Evolutionary conservation across 2,888 invertebrate genomes (phyloP).

Genomic region (Nebria brevicollis): DNA sequence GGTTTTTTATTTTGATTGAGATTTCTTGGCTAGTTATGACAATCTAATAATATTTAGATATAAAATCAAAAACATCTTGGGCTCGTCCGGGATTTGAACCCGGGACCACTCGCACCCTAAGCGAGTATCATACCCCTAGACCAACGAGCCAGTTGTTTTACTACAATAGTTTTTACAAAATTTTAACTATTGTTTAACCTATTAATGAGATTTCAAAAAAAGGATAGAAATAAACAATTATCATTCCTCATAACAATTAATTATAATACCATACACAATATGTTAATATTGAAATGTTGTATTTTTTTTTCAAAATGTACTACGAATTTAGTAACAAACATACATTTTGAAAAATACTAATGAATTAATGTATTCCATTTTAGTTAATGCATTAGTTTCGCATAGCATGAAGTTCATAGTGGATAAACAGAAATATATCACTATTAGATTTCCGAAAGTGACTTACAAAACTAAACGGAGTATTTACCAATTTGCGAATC

Average conservation of each 20-base stretch:
- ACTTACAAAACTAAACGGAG: neutral
- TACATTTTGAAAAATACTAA: no score
- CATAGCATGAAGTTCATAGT: conserved; percentile 1
- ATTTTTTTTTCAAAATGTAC: no score
- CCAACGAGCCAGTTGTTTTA: conserved; percentile 67
- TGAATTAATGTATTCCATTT: neutral
- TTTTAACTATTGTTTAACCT: neutral
- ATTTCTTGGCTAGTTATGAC: no score
- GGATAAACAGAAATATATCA: neutral
- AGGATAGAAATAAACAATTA: no score
- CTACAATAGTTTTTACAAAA: neutral
- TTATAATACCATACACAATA: no score
- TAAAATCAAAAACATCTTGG: conserved; percentile 51
- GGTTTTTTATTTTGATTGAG: no score
- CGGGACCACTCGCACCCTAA: conserved; percentile 72
- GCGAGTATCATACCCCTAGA: conserved; percentile 77
- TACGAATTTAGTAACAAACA: no score
- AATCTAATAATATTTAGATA: neutral
- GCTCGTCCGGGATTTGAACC: conserved; percentile 70
- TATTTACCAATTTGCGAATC: conserved; percentile 1
- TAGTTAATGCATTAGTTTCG: neutral
- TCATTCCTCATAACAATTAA: no score
- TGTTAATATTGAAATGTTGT: no score
- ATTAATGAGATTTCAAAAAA: no score
- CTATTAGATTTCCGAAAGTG: neutral